Base-by-base conservation (phyloP, 2,113 vertebrate species). In the Calypte anna region DNA sequence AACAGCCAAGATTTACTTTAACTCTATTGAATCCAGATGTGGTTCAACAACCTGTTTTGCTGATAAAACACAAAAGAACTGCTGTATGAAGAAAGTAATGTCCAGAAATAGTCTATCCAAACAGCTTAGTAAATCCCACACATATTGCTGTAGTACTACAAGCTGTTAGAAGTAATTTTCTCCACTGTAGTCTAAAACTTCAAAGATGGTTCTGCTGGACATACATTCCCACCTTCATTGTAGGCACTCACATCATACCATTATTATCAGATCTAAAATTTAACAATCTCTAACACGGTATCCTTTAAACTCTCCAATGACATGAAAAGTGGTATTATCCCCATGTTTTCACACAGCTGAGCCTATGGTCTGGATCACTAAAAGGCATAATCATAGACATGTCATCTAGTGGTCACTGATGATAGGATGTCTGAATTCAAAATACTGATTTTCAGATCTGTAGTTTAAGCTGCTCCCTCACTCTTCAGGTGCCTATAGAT, bases 11-110 rank as follows among this genome's bases (percentile, higher is more conserved):
- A 90, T 92, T 92, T 96, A 77, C 23, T 53, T 23, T 67, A 83
- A 54, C 16, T 84, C 44, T 90, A 82, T 73, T 86, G 54, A 93
- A 86, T 78, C 91, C 92, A 96, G 70, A 74, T 80, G 84, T 67
- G 58, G 31, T 55, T 79, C 73, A 70, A 94, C 74, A 86, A 58
- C 62, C 36, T 88, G 48, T 48, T 87, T 54, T 12, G 12, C 23
- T 81, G 67, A 66, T 66, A 92, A 73, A 15, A 38, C 30, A 31
- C 4, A 51, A 82, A 92, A 61, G 19, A 79, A 90, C 8, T 88
- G 51, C 27, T 69, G 7, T 27, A 22, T 36, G 30, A 30, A 91
- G 81, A 93, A 70, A 87, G 15, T 27, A 80, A 43, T 55, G 12
- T 18, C 69, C 48, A 63, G 0, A 0, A 84, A 94, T 69, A 76